Evolutionary conservation across 2,797 vertebrate genomes (phyloP).

Genomic region (Psittacula echo): DNA sequence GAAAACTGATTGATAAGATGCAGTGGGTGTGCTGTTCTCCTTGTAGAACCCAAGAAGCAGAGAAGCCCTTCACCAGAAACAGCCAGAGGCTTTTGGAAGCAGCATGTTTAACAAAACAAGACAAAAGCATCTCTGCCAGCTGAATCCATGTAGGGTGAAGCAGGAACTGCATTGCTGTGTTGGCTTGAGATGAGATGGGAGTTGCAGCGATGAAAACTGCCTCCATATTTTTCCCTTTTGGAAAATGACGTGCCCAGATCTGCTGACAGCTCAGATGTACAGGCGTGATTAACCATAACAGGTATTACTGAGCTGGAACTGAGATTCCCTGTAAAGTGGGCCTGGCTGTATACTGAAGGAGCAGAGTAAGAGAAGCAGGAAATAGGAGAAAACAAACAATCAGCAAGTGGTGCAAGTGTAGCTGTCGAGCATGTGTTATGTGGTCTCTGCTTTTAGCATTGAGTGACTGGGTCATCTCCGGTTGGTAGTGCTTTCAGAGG

Average conservation of each 20-base stretch:
- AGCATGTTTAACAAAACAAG: not conserved
- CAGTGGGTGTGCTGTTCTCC: not conserved
- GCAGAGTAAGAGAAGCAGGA: not conserved
- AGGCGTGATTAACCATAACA: not conserved
- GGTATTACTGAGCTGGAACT: not conserved
- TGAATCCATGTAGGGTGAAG: not conserved
- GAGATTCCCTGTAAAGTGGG: not conserved
- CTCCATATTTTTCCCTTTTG: not conserved
- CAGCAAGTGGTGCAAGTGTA: not conserved
- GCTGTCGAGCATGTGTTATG: not conserved
- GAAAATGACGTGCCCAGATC: not conserved
- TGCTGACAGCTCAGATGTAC: not conserved
- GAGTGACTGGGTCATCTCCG: not conserved
- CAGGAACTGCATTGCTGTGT: not conserved
- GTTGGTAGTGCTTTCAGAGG: not conserved
- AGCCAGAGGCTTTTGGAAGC: not conserved
- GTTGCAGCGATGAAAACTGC: conserved; percentile 7
- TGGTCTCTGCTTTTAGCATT: not conserved
- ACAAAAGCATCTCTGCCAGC: not conserved
- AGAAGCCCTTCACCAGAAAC: not conserved
- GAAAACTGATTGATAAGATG: not conserved
- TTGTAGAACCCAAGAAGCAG: not conserved
- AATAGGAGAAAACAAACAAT: not conserved
- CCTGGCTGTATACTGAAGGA: not conserved
- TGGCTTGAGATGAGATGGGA: not conserved